phyloP scores from a whole-genome alignment of 2,113 vertebrate genomes.

The Daboia siamensis region DNA sequence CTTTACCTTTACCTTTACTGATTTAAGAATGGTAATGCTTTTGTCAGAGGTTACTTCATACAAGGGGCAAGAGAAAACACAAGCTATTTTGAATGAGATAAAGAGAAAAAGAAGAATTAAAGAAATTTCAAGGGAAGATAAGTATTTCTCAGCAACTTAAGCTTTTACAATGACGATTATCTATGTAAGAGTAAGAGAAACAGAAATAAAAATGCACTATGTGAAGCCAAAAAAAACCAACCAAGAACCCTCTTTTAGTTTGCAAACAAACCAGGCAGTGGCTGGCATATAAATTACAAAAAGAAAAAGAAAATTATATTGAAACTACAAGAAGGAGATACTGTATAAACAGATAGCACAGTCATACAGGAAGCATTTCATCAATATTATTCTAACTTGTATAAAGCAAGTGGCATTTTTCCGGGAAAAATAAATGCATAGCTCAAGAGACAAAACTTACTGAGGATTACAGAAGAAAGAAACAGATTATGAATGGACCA shows the following conservation, averaged over 20 bases:
- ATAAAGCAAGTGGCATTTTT: background rate
- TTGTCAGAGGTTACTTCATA: background rate
- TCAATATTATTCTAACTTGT: background rate
- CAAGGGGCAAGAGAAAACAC: background rate
- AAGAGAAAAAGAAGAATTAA: background rate
- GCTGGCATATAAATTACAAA: background rate
- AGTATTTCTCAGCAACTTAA: background rate
- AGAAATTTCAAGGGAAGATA: background rate
- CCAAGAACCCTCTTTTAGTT: background rate
- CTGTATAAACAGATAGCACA: background rate
- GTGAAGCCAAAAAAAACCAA: background rate
- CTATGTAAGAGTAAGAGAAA: background rate
- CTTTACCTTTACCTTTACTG: no score
- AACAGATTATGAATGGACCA: background rate
- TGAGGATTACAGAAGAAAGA: background rate
- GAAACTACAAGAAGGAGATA: background rate
- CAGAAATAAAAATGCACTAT: background rate
- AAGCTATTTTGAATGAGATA: background rate
- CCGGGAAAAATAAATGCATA: background rate
- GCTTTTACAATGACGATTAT: background rate
- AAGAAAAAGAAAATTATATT: background rate
- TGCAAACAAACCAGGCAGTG: background rate
- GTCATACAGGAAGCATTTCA: background rate
- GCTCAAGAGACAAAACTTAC: background rate
- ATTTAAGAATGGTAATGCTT: background rate